Percentiles rank a stretch among this genome's conserved stretches.
These are phyloP conservation scores for Panagrolaimus sp. DNA, from an alignment of 1,140 invertebrate species.

Conservation along the genomic window DNA sequence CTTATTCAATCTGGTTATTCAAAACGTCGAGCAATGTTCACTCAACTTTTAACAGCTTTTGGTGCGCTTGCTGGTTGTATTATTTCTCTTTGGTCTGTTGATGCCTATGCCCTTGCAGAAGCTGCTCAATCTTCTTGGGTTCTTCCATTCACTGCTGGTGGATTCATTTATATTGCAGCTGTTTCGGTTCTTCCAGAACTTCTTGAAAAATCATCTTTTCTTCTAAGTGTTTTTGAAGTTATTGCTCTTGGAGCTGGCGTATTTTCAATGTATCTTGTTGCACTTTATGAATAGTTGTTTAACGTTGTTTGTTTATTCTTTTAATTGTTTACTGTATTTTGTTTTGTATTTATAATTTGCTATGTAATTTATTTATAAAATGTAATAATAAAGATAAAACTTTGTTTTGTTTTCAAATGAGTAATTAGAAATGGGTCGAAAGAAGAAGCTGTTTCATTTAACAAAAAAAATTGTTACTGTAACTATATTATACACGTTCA, in stretches of 20 bases:
- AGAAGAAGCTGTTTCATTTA: no score
- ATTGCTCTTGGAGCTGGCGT: constrained; percentile 49
- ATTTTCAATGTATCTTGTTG: constrained; percentile 55
- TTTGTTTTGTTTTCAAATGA: no score
- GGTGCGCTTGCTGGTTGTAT: constrained; percentile 70
- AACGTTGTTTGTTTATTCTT: neutral
- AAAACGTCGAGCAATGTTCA: constrained; percentile 80
- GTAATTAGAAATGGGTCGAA: no score
- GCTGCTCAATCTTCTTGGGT: constrained; percentile 76
- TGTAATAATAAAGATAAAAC: no score
- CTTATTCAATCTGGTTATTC: constrained; percentile 85
- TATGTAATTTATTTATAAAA: no score
- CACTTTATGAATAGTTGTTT: constrained; percentile 52
- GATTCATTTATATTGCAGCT: constrained; percentile 95
- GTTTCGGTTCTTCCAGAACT: constrained; percentile 92
- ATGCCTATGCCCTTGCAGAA: constrained; percentile 55
- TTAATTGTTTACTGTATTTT: neutral
- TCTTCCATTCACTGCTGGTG: constrained; percentile 89
- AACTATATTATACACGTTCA: no score
- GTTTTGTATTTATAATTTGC: no score
- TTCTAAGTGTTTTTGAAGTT: constrained; percentile 50
- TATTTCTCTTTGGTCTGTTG: constrained; percentile 46
- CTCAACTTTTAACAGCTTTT: constrained; percentile 85
- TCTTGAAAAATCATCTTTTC: constrained; percentile 62
- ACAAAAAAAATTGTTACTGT: no score